Base-by-base conservation (phyloP, 92 coral and sea anemone genomes). In the Meandrina meandrites region DNA sequence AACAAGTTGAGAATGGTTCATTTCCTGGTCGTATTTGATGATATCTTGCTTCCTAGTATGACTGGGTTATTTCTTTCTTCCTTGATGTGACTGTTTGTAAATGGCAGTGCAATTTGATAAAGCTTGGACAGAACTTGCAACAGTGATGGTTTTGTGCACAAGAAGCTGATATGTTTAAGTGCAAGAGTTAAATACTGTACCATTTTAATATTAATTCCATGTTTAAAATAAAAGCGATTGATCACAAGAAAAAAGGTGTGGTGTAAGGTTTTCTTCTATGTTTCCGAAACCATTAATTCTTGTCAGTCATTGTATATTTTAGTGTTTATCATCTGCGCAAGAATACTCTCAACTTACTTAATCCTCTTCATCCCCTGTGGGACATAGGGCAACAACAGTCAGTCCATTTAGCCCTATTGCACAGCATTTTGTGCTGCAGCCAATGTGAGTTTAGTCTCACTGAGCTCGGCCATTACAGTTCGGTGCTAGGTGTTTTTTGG, bases 1-100 rank as follows among this genome's bases (percentile, higher is more conserved):
- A 92, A 1, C 96, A 94, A 75, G 84, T 95, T 76, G 99, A 96
- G 79, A 90, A 35, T 81, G 99, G 99, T 5, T 81, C 95, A 82
- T 96, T 96, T 84, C 92, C 98, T 79, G 99, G 99, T 53, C 93
- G 91, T 36, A 87, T 96, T 79, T 86, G 90, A 83, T 51, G 58
- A 18, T 79, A 31, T 80, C 28, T 73, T 76, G 22, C 64, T 64
- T 47, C 28, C 51, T 16, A n/a, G 45, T 27, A 24, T 32, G 17
- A n/a, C 58, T 68, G 62, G 27, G 4, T 70, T 19, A 5, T 22
- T 72, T 21, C 12, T 32, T 71, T 71, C 19, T 77, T 42, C 58
- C 60, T 45, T 32, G 64, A 34, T 35, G 35, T 56, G 53, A n/a
- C 37, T 9, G 21, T 62, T 85, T 45, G 57, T 60, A 19, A 64